These are phyloP conservation scores for Drosophila chauvacae DNA, from an alignment of 1,140 invertebrate species.

Conservation along the genomic window DNA sequence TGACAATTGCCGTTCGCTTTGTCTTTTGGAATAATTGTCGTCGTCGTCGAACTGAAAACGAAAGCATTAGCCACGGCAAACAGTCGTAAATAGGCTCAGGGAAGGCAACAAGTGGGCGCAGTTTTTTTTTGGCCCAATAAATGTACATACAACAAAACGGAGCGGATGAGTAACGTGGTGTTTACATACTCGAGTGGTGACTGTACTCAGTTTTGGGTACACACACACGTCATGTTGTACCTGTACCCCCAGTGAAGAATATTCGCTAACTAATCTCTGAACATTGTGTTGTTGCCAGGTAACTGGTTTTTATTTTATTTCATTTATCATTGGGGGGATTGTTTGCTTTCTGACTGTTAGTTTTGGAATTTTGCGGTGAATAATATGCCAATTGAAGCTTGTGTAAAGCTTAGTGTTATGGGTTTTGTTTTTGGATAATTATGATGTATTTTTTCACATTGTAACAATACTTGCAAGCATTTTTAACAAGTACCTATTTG, in stretches of 20 bases:
- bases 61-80: conserved; percentile 39
- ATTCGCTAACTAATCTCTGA: conserved; percentile 14
- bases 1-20: conserved; percentile 37
- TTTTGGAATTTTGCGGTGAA: conserved; percentile 40
- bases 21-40: conserved; percentile 37
- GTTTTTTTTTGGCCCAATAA: conserved; percentile 49
- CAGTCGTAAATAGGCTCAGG: conserved; percentile 30
- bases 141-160: conserved; percentile 3
- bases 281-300: conserved; percentile 23
- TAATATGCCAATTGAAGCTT: conserved; percentile 24
- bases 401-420: conserved; percentile 9
- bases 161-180: conserved; percentile 43
- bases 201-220: conserved; percentile 26
- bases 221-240: conserved; percentile 2
- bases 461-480: background rate
- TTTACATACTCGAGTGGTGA: conserved; percentile 36
- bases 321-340: conserved; percentile 4
- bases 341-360: conserved; percentile 28
- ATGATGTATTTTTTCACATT: conserved; percentile 2
- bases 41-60: conserved; percentile 39
- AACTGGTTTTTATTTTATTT: conserved; percentile 26
- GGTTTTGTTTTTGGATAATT: conserved; percentile 18
- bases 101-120: conserved; percentile 43
- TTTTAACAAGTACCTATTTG: background rate
- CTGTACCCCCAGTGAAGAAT: conserved; percentile 26